Evolutionary conservation across 2,797 vertebrate species (phyloP).

Genomic region (Hephaestus fuliginosus): DNA sequence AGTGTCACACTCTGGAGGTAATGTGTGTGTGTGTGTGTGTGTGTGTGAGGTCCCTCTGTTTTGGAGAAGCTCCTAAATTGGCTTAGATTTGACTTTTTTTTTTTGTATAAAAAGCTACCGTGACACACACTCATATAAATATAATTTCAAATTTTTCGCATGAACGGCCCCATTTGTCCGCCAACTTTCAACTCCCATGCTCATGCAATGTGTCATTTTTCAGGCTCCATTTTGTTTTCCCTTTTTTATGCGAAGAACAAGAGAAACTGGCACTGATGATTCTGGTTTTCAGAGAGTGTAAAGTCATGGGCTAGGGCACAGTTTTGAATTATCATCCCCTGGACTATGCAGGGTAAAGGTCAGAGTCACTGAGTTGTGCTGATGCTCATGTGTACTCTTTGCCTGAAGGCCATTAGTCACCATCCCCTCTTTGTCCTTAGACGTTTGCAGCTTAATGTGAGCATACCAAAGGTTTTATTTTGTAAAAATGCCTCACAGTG

Average conservation of each 20-base stretch:
- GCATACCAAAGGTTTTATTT: background rate
- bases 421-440: background rate
- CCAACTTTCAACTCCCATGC: constrained; percentile 9
- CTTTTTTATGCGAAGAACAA: constrained; percentile 27
- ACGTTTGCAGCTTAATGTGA: constrained; percentile 15
- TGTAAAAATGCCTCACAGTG: constrained; percentile 1
- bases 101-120: background rate
- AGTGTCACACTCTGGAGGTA: constrained; percentile 98
- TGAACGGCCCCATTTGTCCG: constrained; percentile 14
- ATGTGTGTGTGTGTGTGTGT: constrained; percentile 24
- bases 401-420: constrained; percentile 51
- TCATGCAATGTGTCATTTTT: constrained; percentile 33
- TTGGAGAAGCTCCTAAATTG: background rate
- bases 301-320: constrained; percentile 32
- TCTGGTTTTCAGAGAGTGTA: constrained; percentile 28
- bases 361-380: constrained; percentile 22
- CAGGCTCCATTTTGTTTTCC: constrained; percentile 12
- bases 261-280: constrained; percentile 1
- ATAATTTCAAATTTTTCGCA: constrained; percentile 18
- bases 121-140: constrained; percentile 5
- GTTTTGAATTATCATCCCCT: constrained; percentile 29
- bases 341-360: constrained; percentile 44
- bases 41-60: background rate
- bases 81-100: background rate
- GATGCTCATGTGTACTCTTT: constrained; percentile 31